A percentile compares a stretch with the other conserved stretches of the same genome.
Evolutionary conservation across 2,113 vertebrate species (phyloP).

Genomic region (Cheirogaleus medius): DNA sequence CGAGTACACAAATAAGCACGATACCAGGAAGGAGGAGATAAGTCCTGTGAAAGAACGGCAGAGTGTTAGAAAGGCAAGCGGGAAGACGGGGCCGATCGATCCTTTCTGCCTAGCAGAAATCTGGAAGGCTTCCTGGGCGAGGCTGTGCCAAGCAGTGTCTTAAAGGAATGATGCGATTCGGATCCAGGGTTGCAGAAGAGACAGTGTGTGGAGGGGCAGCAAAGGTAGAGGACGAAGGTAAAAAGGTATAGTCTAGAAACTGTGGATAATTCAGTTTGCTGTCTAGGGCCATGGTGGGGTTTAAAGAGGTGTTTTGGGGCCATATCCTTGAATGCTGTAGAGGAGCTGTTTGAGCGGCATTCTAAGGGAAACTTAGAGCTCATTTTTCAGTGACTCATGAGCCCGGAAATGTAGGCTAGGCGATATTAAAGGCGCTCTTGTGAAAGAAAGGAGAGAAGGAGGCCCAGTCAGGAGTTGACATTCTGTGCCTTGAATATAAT

Average conservation of each 20-base stretch:
- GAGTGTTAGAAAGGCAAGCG: background rate
- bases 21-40: slow-evolving; percentile 3
- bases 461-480: slow-evolving; percentile 29
- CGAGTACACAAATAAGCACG: background rate
- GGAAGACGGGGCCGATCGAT: background rate
- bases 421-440: slow-evolving; percentile 24
- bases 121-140: slow-evolving; percentile 47
- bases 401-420: slow-evolving; percentile 59
- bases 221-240: slow-evolving; percentile 30
- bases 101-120: slow-evolving; percentile 27
- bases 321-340: background rate
- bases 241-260: background rate
- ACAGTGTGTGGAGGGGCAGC: background rate
- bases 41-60: background rate
- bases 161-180: background rate
- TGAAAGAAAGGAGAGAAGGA: background rate
- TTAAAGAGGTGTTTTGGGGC: background rate
- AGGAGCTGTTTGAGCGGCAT: slow-evolving; percentile 18
- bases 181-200: background rate
- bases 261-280: background rate
- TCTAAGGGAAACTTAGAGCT: slow-evolving; percentile 39
- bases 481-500: background rate
- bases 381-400: slow-evolving; percentile 61
- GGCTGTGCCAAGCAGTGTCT: background rate
- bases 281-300: background rate